phyloP scores from a whole-genome alignment of 2,888 invertebrate genomes.

The Megalurothrips usitatus region DNA sequence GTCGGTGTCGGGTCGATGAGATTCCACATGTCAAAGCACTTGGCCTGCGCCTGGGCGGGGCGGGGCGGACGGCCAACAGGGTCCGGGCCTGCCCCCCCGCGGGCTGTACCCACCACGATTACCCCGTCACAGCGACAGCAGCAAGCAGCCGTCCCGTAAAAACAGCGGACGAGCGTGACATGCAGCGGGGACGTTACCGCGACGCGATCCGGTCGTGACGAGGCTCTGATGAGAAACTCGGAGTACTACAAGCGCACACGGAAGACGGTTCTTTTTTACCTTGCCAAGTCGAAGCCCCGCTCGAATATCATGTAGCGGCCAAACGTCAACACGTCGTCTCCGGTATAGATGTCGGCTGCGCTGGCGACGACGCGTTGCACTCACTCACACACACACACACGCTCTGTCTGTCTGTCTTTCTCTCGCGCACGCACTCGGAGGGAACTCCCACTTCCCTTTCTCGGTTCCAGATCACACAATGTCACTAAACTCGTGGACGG shows the following conservation, averaged over 20 bases:
- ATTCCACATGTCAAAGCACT: no score
- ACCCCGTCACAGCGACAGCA: no score
- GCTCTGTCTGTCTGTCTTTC: no score
- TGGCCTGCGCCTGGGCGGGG: no score
- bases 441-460: neutral
- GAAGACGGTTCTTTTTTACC: neutral
- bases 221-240: no score
- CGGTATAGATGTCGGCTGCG: neutral
- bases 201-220: neutral
- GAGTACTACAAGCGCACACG: neutral
- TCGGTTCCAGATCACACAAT: no score
- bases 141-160: no score
- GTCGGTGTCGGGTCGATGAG: no score
- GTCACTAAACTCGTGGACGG: neutral
- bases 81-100: no score
- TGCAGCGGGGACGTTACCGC: neutral
- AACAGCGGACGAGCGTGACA: no score
- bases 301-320: slow-evolving; percentile 17
- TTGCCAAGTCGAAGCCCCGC: slow-evolving; percentile 17
- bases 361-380: neutral
- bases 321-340: slow-evolving; percentile 2
- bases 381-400: neutral
- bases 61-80: no score
- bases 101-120: no score
- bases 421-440: neutral